Evolutionary conservation across 1,140 invertebrate genomes (phyloP).

Genomic region (Tetramorium parvispinum): DNA sequence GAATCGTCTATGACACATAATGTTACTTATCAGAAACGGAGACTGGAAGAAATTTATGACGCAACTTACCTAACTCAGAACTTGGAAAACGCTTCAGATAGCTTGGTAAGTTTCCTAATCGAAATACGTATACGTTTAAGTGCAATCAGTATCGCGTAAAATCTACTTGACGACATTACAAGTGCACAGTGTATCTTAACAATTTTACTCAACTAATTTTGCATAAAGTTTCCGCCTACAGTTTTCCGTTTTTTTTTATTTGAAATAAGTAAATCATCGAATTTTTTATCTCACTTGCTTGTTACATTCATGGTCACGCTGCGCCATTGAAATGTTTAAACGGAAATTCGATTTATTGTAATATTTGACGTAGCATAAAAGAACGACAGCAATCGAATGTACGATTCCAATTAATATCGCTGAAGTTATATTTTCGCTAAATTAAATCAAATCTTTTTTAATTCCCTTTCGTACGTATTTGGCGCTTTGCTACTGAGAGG

Average conservation of each 20-base stretch:
- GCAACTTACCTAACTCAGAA: neutral
- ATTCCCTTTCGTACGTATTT: neutral
- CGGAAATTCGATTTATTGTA: neutral
- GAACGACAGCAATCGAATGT: neutral
- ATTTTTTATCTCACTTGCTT: neutral
- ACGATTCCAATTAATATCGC: neutral
- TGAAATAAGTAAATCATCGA: neutral
- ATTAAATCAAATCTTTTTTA: conserved; percentile 39
- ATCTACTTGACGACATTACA: conserved; percentile 29
- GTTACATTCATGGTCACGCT: neutral
- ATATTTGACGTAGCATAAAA: neutral
- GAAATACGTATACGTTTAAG: conserved; percentile 14
- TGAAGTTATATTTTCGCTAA: neutral
- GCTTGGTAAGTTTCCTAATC: conserved; percentile 25
- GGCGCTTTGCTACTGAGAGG: neutral
- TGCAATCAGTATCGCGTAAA: conserved; percentile 37
- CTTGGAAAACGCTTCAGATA: conserved; percentile 28
- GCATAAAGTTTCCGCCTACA: neutral
- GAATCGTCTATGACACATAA: neutral
- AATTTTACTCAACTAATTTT: conserved; percentile 26
- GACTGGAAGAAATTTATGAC: conserved; percentile 34
- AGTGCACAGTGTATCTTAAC: neutral
- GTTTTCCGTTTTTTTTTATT: conserved; percentile 4
- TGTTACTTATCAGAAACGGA: conserved; percentile 28
- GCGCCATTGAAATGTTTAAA: conserved; percentile 25